Percentiles rank a stretch among this genome's conserved stretches.
phyloP scores from a whole-genome alignment of 2,797 vertebrate genomes.

The Poeciliopsis infans region DNA sequence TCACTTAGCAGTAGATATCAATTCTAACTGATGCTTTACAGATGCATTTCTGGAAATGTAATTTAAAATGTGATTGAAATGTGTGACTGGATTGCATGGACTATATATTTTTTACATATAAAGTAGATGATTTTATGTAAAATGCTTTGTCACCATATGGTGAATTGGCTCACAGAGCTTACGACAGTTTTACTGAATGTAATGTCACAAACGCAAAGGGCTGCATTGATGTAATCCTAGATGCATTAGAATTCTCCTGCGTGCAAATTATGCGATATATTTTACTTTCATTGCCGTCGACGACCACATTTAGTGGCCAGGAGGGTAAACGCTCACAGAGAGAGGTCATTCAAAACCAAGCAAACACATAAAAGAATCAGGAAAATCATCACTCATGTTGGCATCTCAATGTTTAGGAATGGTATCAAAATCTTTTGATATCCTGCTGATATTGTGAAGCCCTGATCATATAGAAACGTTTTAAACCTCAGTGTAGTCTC shows the following conservation, averaged over 20 bases:
- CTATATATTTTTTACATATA: too few relatives aligned
- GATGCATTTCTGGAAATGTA: background rate
- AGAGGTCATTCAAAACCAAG: background rate
- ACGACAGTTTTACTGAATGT: background rate
- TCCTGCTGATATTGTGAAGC: background rate
- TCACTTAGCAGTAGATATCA: background rate
- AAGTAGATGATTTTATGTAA: background rate
- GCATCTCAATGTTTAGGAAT: background rate
- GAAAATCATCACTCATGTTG: background rate
- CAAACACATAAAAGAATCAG: background rate
- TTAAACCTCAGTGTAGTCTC: background rate
- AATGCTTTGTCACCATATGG: background rate
- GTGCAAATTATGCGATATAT: background rate
- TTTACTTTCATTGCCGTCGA: background rate
- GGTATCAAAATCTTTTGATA: background rate
- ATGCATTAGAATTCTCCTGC: background rate
- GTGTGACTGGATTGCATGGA: background rate
- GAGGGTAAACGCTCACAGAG: background rate
- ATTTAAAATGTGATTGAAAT: background rate
- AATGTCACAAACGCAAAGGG: background rate
- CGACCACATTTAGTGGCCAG: background rate
- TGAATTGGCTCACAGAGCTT: background rate
- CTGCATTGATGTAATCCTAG: background rate
- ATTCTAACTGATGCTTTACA: background rate
- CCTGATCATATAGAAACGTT: background rate